Base-by-base conservation (phyloP, 2,888 invertebrate genomes). In the Pilophorus perplexus region DNA sequence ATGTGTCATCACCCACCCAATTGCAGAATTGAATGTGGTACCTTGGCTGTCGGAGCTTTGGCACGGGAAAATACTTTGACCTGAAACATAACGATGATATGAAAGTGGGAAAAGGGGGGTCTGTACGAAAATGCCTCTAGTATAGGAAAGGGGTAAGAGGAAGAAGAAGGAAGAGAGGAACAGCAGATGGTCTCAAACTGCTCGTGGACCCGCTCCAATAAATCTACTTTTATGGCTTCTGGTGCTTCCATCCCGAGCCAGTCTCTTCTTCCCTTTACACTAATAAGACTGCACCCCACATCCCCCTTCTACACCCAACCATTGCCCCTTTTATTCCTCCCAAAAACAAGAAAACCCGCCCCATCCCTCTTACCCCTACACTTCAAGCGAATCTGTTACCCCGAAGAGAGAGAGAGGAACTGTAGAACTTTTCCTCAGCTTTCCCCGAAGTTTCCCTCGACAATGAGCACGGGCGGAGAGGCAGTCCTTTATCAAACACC, bases 151-250 rank as follows among this genome's bases (percentile, higher is more conserved):
- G 46, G 46, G 22, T 46, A 27, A 25, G 59, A 44, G 27, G 23
- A 23, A 40, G 33, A 59, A 40, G 59, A 38, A 55, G 6, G 59
- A 25, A 27, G 33, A 20, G 18, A 25, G 57, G 40, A 14, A 55
- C 20, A 54, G 65, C 65, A 65, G 65, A 65, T 65, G 65, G 52
- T 65, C 55, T 65, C 54, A 65, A 65, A 65, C 54, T 65, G 54
- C 65, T 40, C 48, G 65, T 40, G 65, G 65, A 40, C 65, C 62
- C 55, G 44, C 54, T 65, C 42, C 65, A 65, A 65, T 65, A 65
- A 65, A 65, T 65, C 65, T 65, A 55, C 65, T 65, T 65, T 65
- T 65, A 65, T 65, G 65, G 42, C 65, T 42, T 42, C 59, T 59
- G 59, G 59, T 42, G 59, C 59, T 44, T 37, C 22, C 22, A 18